phyloP scores from a whole-genome alignment of 1,140 invertebrate species.

The Manduca sexta region DNA sequence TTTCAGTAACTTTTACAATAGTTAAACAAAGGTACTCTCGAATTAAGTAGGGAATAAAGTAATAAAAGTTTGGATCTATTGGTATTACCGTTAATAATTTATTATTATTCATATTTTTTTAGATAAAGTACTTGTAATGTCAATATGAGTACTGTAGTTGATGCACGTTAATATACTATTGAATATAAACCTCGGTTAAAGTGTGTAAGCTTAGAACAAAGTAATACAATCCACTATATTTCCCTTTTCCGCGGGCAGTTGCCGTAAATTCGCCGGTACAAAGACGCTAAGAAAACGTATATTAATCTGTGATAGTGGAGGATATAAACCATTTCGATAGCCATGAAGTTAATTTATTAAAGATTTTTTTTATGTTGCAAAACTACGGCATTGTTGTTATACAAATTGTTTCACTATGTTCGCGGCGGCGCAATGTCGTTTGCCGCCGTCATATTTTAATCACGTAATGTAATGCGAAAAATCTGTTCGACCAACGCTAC shows the following conservation, averaged over 20 bases:
- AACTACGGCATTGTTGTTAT: conserved; percentile 11
- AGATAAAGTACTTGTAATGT: conserved; percentile 1
- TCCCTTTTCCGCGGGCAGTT: too few species aligned
- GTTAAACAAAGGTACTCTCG: not conserved
- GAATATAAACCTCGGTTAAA: too few species aligned
- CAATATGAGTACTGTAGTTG: not conserved
- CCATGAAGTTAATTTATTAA: too few species aligned
- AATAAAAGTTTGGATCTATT: conserved; percentile 1
- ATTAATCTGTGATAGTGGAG: too few species aligned
- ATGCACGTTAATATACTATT: too few species aligned
- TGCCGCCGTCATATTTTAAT: conserved; percentile 37
- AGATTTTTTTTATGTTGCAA: not conserved
- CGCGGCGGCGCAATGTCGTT: conserved; percentile 37
- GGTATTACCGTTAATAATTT: too few species aligned
- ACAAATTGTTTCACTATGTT: conserved; percentile 28
- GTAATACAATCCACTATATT: too few species aligned
- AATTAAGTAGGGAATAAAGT: too few species aligned
- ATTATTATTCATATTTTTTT: not conserved
- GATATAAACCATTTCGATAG: too few species aligned
- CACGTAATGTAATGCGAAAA: conserved; percentile 58
- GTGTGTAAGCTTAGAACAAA: too few species aligned
- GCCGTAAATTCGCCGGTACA: not conserved
- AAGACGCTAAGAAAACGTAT: not conserved
- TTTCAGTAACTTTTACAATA: not conserved
- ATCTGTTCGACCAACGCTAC: conserved; percentile 54